phyloP scores from a whole-genome alignment of 2,113 vertebrate genomes.

The Empidonax traillii region DNA sequence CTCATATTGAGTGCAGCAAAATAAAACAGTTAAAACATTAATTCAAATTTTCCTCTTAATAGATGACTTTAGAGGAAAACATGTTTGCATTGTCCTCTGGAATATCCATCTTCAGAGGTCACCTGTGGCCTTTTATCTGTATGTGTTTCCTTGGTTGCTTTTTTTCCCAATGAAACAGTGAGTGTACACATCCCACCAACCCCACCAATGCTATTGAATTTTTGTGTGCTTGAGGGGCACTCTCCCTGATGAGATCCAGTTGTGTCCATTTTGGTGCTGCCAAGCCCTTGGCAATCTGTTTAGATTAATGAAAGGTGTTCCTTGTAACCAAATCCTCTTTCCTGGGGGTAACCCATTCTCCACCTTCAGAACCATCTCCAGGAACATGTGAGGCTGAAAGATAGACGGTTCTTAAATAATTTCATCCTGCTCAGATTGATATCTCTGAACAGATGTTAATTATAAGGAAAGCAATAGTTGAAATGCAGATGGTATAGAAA shows the following conservation, averaged over 20 bases:
- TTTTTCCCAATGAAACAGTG: neutral
- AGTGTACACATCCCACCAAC: neutral
- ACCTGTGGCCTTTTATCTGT: slow-evolving; percentile 6
- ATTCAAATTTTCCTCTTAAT: neutral
- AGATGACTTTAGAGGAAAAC: neutral
- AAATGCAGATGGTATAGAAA: slow-evolving; percentile 60
- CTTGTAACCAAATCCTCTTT: slow-evolving; percentile 75
- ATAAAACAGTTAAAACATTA: neutral
- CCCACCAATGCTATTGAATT: slow-evolving; percentile 17
- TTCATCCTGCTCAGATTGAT: slow-evolving; percentile 41
- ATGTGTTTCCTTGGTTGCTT: neutral
- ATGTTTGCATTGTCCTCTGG: neutral
- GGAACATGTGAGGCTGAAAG: slow-evolving; percentile 35
- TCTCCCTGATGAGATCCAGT: slow-evolving; percentile 74
- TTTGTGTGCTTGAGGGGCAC: slow-evolving; percentile 15
- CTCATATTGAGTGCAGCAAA: neutral
- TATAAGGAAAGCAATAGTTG: slow-evolving; percentile 57
- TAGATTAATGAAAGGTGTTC: slow-evolving; percentile 75
- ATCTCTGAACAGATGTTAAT: slow-evolving; percentile 71
- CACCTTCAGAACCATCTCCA: slow-evolving; percentile 52
- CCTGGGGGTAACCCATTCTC: slow-evolving; percentile 46
- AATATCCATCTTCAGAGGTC: neutral
- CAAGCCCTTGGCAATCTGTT: slow-evolving; percentile 68
- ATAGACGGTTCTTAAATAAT: slow-evolving; percentile 50
- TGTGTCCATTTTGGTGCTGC: slow-evolving; percentile 59